Base-by-base conservation (phyloP, 1,140 invertebrate species). In the Pomacea maculata region DNA sequence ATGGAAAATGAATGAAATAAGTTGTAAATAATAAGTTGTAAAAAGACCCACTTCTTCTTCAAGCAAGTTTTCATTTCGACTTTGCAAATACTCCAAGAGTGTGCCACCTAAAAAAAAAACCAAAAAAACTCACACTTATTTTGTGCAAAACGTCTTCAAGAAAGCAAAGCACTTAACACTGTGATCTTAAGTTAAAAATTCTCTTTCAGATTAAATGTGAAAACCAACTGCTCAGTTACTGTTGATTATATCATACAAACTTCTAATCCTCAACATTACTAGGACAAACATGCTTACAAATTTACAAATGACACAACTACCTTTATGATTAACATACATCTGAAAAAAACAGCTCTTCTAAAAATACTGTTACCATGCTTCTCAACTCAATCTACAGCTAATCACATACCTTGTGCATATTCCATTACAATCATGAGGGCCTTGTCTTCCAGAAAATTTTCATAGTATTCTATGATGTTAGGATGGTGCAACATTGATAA, bases 401-500 rank as follows among this genome's bases (percentile, higher is more conserved):
- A 17, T 61, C 8, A 80, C 25, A 45, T 80, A 89, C 88, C 89
- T 86, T 91, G 87, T n/a, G 96, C 96, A 91, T 96, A 97, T 90
- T 97, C 96, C 95, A 97, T 96, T 34, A 95, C 94, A 89, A 97
- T 97, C 91, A 95, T 94, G 73, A 96, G 94, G 67, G 93, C 91
- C 84, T 94, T 93, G 45, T 95, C 92, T 79, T 94, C 93, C n/a
- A 95, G 92, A 90, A 95, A 96, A 86, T 94, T 95, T 73, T 95
- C 94, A 89, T 95, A 94, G 92, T 96, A 97, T 87, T 94, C 93
- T 77, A 97, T 94, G 82, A 97, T 94, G 89, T 96, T 96, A 10
- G 95, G 95, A 92, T 97, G 96, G 82, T 95, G 93, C 82, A 97
- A 90, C 85, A 94, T 94, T 80, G 95, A 94, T 81, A 97, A 90